Evolutionary conservation across 2,888 invertebrate species (phyloP).

Genomic region (Anticlea derivata): DNA sequence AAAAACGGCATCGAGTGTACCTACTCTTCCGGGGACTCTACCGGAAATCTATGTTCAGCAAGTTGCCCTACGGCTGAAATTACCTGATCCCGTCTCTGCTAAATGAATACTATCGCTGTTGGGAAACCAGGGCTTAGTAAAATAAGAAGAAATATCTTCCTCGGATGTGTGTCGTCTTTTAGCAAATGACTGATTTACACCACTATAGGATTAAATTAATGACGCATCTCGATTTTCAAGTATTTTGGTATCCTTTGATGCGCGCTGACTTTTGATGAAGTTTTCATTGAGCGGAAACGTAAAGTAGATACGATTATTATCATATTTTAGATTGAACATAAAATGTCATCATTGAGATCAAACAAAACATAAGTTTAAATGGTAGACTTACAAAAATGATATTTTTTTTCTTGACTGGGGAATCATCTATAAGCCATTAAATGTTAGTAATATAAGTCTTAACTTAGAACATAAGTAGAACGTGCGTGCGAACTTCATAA

Average conservation of each 20-base stretch:
- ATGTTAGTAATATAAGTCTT: no score
- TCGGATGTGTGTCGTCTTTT: conserved; percentile 56
- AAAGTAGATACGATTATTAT: conserved; percentile 20
- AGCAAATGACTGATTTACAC: conserved; percentile 73
- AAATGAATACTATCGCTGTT: neutral
- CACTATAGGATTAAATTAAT: conserved; percentile 61
- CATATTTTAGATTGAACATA: conserved; percentile 12
- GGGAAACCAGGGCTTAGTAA: conserved; percentile 12
- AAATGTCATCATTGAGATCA: conserved; percentile 21
- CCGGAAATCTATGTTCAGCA: no score
- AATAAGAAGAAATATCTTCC: conserved; percentile 37
- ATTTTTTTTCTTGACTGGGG: no score
- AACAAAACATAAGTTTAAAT: conserved; percentile 10
- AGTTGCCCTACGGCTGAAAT: no score
- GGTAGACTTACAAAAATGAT: no score
- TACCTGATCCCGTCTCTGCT: neutral
- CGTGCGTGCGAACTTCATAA: no score
- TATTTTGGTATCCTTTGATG: conserved; percentile 56
- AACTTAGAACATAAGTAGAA: no score
- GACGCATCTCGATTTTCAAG: conserved; percentile 46
- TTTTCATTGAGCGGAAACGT: conserved; percentile 29
- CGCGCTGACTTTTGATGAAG: conserved; percentile 32
- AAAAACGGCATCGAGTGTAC: no score
- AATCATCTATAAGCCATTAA: no score
- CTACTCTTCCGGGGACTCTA: no score